Conservation (phyloP, 2,113 vertebrate species). For the Pteruthius melanotis region DNA sequence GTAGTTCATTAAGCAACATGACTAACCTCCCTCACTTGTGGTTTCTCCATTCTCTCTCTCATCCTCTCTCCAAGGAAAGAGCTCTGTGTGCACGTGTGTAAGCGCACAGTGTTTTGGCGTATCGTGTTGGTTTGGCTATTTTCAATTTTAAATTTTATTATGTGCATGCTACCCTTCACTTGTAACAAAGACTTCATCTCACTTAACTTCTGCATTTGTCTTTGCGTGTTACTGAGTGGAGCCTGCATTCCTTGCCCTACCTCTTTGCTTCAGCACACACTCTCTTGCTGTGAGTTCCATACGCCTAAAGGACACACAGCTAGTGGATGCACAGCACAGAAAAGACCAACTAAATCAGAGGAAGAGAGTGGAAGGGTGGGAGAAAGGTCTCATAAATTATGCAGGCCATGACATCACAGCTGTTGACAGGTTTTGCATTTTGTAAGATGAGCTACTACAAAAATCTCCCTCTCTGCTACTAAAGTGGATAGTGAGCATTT, state of each 20-base stretch:
- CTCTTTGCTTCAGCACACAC: not conserved
- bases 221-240: not conserved
- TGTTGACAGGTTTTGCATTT: slow-evolving; percentile 25
- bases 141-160: not conserved
- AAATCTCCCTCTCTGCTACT: slow-evolving; percentile 6
- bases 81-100: not conserved
- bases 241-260: not conserved
- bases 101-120: not conserved
- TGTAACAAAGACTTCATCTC: not conserved
- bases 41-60: slow-evolving; percentile 28
- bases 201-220: not conserved
- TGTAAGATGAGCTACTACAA: slow-evolving; percentile 11
- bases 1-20: slow-evolving; percentile 53
- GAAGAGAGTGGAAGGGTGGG: not conserved
- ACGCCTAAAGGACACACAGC: not conserved
- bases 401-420: slow-evolving; percentile 15
- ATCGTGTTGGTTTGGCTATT: not conserved
- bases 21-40: slow-evolving; percentile 52
- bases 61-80: slow-evolving; percentile 6
- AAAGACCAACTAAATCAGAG: not conserved
- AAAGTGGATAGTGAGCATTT: not conserved
- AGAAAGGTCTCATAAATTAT: slow-evolving; percentile 2
- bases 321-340: slow-evolving; percentile 5
- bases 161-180: not conserved
- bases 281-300: not conserved